Conservation (phyloP, 1,140 invertebrate genomes). For the Limonius californicus region DNA sequence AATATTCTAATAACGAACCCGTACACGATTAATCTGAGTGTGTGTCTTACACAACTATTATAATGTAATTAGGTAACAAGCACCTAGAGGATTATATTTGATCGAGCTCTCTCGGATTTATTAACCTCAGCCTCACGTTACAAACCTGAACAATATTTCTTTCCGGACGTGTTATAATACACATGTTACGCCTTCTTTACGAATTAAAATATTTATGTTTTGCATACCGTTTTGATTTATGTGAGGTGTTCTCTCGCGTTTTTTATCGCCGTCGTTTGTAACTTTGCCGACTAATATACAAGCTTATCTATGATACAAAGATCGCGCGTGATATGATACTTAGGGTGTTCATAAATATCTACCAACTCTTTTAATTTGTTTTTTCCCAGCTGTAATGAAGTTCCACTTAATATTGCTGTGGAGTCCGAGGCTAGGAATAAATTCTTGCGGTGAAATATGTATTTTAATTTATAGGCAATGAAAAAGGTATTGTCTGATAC, state of each 20-base stretch:
- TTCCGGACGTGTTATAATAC: slow-evolving; percentile 32
- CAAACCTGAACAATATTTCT: slow-evolving; percentile 34
- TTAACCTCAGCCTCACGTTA: slow-evolving; percentile 20
- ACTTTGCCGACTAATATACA: background rate
- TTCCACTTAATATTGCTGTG: too few relatives aligned
- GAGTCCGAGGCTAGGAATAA: too few relatives aligned
- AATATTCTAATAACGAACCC: slow-evolving; percentile 7
- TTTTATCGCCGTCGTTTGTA: background rate
- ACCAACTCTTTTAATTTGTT: background rate
- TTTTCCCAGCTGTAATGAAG: background rate
- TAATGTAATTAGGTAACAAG: slow-evolving; percentile 28
- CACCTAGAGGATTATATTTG: slow-evolving; percentile 21
- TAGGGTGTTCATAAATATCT: background rate
- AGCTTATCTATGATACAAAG: background rate
- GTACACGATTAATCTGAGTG: background rate
- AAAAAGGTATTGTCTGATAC: too few relatives aligned
- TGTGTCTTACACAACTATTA: slow-evolving; percentile 23
- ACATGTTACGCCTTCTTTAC: slow-evolving; percentile 28
- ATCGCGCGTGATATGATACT: slow-evolving; percentile 6
- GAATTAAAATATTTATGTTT: slow-evolving; percentile 25
- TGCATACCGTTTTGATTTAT: slow-evolving; percentile 25
- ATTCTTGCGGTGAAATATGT: too few relatives aligned
- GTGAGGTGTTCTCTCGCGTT: slow-evolving; percentile 2
- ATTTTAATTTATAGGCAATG: too few relatives aligned
- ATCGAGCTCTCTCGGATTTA: slow-evolving; percentile 9